Evolutionary conservation across 2,113 vertebrate genomes (phyloP), one percentile per base, ranked within the genome.

Genomic region (Plectropomus leopardus): DNA sequence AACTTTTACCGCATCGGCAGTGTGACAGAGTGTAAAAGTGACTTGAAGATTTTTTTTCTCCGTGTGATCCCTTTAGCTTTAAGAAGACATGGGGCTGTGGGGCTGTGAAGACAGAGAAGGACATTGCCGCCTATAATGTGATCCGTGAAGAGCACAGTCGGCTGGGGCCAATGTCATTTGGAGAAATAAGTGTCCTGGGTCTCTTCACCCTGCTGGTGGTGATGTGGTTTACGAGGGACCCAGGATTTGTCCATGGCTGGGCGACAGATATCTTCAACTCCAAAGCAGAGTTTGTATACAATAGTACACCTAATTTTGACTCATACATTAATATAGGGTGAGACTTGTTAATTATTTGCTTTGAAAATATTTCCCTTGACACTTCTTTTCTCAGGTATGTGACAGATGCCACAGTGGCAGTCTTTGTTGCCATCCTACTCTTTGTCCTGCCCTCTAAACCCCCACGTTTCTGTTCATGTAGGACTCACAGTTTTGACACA

Each of bases 181-280:
- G 97, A 0, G 98, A 99, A 90, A 73, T 93, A 74, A 98, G 86
- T 0, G 96, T 99, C 55, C 88, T 99, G 59, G n/a, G 95, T 26
- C 94, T 97, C 82, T 99, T 99, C 84, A 3, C 84, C 64, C 84
- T 98, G 72, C 93, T 99, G 61, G 93, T 99, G 30, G 7, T 96
- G 44, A 83, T 99, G 82, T 99, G 98, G 98, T 99, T 99, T 93
- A 94, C 96, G 48, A 94, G 97, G 53, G 96, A 98, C 66, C 98
- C 98, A 0, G 98, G 98, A 72, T 99, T 99, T 90, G 83, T 97
- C 65, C 86, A 91, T 0, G 98, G 98, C 87, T 99, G 98, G 98
- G 94, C 96, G 11, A 87, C 89, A 24, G 23, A 82, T 4, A 78
- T 96, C 69, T 97, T 98, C 89, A 96, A 96, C 81, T 92, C 85